Base-by-base conservation (phyloP, 2,113 vertebrate genomes). In the Microcebus tavaratra region DNA sequence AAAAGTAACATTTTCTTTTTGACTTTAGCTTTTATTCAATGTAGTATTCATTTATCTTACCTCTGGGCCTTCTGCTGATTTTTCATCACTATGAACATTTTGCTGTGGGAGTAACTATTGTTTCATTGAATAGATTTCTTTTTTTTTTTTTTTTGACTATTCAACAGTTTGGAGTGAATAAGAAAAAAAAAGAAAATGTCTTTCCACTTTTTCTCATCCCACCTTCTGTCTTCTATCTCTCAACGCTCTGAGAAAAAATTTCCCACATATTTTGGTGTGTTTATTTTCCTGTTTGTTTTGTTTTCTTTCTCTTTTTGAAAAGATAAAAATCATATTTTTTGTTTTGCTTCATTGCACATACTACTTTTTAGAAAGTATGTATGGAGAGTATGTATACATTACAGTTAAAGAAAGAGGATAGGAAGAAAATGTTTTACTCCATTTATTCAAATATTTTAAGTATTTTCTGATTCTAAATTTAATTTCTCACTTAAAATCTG, bases 391-490 rank as follows among this genome's bases (percentile, higher is more conserved):
- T 59, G 25, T 55, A 72, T 59, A 48, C 36, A 14, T 85, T 65
- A 57, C 29, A 81, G 20, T 9, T 29, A 59, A 75, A 86, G 48
- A 88, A 85, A 89, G 88, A 61, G 6, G 8, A 45, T 9, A 89
- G n/a, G 31, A 63, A 76, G 29, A 75, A 57, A 82, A 78, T 0
- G 17, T 25, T 72, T 87, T 61, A 53, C 4, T 80, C 11, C 7
- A 59, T 53, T 89, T 81, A 85, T 80, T 45, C 31, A 89, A 73
- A 70, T 76, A 21, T 61, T 55, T 42, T 27, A 83, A 76, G 68
- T 67, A 85, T 85, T 92, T 95, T 85, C 48, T 53, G 45, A 81
- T 48, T 81, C 8, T 82, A n/a, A 81, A 92, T 20, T 75, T 92
- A 55, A 55, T 84, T 91, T 76, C 3, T 82, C 1, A 83, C n/a